Conservation (phyloP, 2,888 invertebrate genomes). For the Nudaria mundana region DNA sequence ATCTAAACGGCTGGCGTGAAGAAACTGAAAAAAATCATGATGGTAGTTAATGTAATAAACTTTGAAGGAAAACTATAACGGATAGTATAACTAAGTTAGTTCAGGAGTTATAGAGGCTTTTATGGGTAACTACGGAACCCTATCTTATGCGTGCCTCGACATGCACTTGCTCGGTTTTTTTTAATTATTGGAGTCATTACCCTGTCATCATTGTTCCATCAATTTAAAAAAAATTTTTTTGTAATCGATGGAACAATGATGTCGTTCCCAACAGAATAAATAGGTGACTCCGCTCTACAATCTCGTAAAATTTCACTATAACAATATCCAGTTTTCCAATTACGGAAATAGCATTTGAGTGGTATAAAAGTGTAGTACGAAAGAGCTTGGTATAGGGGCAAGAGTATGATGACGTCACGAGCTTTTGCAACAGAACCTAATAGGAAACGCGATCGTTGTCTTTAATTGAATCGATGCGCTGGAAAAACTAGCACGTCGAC, state of each 20-base stretch:
- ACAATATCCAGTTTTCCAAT: slow-evolving; percentile 55
- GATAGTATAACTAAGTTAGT: too few species aligned
- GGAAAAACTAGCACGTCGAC: slow-evolving; percentile 23
- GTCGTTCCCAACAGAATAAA: too few species aligned
- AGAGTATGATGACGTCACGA: slow-evolving; percentile 61
- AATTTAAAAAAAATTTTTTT: slow-evolving; percentile 30
- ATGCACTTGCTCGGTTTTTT: too few species aligned
- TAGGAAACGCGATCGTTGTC: slow-evolving; percentile 70
- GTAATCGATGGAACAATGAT: too few species aligned
- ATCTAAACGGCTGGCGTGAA: too few species aligned
- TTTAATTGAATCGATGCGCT: slow-evolving; percentile 62
- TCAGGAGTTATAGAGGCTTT: too few species aligned
- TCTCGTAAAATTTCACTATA: slow-evolving; percentile 43
- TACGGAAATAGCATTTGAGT: slow-evolving; percentile 46
- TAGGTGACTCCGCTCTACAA: slow-evolving; percentile 36
- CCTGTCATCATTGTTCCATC: slow-evolving; percentile 6
- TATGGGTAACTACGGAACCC: too few species aligned
- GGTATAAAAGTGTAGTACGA: slow-evolving; percentile 38
- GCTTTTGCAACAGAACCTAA: slow-evolving; percentile 61
- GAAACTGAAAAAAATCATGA: too few species aligned
- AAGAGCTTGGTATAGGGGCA: slow-evolving; percentile 33
- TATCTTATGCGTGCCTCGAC: too few species aligned
- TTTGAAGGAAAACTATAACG: too few species aligned
- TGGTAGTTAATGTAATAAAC: too few species aligned
- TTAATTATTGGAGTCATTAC: too few species aligned